Conservation (phyloP, 2,797 vertebrate species). For the Discoglossus pictus region DNA sequence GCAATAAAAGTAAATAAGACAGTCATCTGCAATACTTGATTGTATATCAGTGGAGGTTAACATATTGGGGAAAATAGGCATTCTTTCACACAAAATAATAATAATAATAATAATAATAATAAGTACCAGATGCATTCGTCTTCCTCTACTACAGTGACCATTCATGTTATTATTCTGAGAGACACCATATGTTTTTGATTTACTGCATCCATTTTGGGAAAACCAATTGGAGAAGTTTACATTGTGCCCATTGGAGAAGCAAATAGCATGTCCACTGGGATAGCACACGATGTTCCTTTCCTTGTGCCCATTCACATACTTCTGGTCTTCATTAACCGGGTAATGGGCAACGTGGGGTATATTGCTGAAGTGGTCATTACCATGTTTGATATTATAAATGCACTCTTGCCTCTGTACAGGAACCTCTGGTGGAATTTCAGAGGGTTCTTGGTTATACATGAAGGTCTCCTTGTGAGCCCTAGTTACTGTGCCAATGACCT, state of each 20-base stretch:
- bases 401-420: conserved; percentile 61
- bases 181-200: conserved; percentile 64
- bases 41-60: too few species aligned
- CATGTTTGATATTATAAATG: conserved; percentile 29
- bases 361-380: conserved; percentile 60
- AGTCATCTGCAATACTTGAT: too few species aligned
- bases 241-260: conserved; percentile 68
- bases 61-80: background rate
- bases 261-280: conserved; percentile 65
- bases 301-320: conserved; percentile 70
- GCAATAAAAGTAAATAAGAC: too few species aligned
- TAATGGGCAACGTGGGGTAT: conserved; percentile 61
- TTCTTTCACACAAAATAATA: conserved; percentile 4
- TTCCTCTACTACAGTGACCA: conserved; percentile 69
- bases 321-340: conserved; percentile 62
- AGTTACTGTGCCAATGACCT: conserved; percentile 73
- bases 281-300: conserved; percentile 69
- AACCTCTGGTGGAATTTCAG: conserved; percentile 62
- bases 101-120: background rate
- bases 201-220: conserved; percentile 66
- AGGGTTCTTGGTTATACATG: conserved; percentile 78
- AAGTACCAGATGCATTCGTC: conserved; percentile 84
- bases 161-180: conserved; percentile 63
- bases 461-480: conserved; percentile 80
- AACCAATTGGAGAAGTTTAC: conserved; percentile 70